Conservation (phyloP, 2,888 invertebrate genomes). For the Lamellibrachia satsuma region DNA sequence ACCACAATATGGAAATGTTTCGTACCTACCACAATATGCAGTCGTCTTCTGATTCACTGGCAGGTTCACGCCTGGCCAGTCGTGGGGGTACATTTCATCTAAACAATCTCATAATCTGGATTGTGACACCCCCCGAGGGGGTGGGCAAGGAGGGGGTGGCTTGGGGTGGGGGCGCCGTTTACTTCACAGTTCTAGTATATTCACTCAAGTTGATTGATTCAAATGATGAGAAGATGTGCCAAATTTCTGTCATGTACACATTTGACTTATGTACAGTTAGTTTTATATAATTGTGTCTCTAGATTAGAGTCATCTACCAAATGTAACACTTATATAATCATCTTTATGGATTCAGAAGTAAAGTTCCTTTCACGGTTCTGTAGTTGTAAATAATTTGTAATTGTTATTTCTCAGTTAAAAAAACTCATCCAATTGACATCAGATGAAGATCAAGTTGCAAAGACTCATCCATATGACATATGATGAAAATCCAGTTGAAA, state of each 20-base stretch:
- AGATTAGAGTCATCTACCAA: background rate
- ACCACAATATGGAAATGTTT: slow-evolving; percentile 3
- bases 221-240: background rate
- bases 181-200: background rate
- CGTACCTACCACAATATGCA: background rate
- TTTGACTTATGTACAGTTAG: background rate
- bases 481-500: too few species aligned
- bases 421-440: too few species aligned
- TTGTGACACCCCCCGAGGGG: background rate
- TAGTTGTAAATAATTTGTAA: too few species aligned
- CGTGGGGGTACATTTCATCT: background rate
- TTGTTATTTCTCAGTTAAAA: too few species aligned
- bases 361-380: too few species aligned
- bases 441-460: too few species aligned
- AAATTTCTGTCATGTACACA: background rate
- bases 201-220: background rate
- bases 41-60: background rate
- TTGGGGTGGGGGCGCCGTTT: background rate
- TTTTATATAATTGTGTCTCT: background rate
- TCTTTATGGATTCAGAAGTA: too few species aligned
- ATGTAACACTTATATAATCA: background rate
- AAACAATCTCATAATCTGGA: slow-evolving; percentile 5
- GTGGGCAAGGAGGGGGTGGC: background rate
- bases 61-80: background rate
- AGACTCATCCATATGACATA: too few species aligned